These are phyloP conservation scores for Meteorus colon DNA, from an alignment of 2,888 invertebrate genomes.

Conservation along the genomic window DNA sequence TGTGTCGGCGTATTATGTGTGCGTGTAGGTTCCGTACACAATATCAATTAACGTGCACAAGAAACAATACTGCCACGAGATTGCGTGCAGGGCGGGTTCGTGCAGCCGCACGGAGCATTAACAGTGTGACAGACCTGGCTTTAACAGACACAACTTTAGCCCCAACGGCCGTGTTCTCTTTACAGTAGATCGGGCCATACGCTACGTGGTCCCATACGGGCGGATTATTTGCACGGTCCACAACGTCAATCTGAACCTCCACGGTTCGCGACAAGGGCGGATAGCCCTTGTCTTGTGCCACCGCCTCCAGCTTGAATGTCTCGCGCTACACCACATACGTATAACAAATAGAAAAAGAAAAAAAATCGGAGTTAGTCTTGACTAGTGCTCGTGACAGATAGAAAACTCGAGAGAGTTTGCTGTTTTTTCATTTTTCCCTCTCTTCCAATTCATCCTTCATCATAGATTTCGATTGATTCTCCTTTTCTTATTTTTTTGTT, in stretches of 20 bases:
- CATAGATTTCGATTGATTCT: conserved; percentile 42
- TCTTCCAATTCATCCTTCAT: conserved; percentile 41
- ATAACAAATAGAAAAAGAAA: conserved; percentile 78
- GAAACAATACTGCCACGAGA: conserved; percentile 73
- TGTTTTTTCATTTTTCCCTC: conserved; percentile 38
- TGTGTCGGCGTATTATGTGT: conserved; percentile 49
- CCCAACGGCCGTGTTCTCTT: conserved; percentile 98
- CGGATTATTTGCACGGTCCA: conserved; percentile 98
- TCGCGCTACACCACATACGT: conserved; percentile 84
- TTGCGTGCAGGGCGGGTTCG: conserved; percentile 73
- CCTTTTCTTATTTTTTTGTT: neutral
- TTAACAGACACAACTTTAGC: conserved; percentile 98
- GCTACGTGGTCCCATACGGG: conserved; percentile 97
- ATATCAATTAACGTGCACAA: conserved; percentile 74
- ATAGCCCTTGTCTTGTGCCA: conserved; percentile 98
- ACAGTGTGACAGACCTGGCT: conserved; percentile 92
- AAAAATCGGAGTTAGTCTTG: conserved; percentile 78
- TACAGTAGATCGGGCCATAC: conserved; percentile 97
- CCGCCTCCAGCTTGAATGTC: conserved; percentile 98
- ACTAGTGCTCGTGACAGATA: conserved; percentile 67
- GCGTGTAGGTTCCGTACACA: conserved; percentile 69
- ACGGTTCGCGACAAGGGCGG: conserved; percentile 96
- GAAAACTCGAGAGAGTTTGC: conserved; percentile 32
- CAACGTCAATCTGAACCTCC: conserved; percentile 98
- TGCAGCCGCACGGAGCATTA: conserved; percentile 72